Evolutionary conservation across 1,140 invertebrate species (phyloP), one percentile per base, ranked within the genome.

Genomic region (Schlechtendalia chinensis): DNA sequence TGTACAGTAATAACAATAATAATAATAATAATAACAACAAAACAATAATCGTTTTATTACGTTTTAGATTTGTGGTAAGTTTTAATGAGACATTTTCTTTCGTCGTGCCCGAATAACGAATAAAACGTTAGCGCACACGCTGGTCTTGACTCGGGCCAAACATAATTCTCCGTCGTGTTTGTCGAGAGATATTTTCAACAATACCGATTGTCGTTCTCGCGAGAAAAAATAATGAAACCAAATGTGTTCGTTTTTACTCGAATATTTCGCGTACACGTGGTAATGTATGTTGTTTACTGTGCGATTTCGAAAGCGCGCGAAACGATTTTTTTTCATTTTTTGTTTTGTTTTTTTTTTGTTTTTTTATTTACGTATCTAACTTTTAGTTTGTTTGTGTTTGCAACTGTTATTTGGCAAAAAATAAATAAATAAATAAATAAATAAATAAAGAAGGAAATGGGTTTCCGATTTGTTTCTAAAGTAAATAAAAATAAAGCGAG

Each of bases 401-500:
- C 22, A 24, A 47, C 32, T 45, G 19, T 67, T 22, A 12, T n/a
- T 5, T 4, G 32, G 32, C 32, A 39, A 39, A 39, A 39, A 39
- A 39, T n/a, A n/a, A n/a, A n/a, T n/a, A n/a, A n/a, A n/a, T n/a
- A n/a, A n/a, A n/a, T n/a, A n/a, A n/a, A n/a, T n/a, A n/a, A n/a
- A n/a, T n/a, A n/a, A n/a, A n/a, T 29, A 29, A 39, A 45, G 45
- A 32, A 50, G 22, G 32, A 77, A 77, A 77, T 77, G 59, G 74
- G 56, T 77, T 59, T 59, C 74, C 74, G 32, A 77, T 77, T 77
- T 77, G 74, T 77, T 77, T 77, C 29, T 1, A 77, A 77, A 77
- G 74, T 77, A 77, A 58, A 77, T 59, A 77, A 61, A 77, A 45
- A 19, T 59, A 74, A 74, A 24, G 54, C 29, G 19, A n/a, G 59